Conservation (phyloP, 2,888 invertebrate genomes). For the Caenorhabditis uteleia region DNA sequence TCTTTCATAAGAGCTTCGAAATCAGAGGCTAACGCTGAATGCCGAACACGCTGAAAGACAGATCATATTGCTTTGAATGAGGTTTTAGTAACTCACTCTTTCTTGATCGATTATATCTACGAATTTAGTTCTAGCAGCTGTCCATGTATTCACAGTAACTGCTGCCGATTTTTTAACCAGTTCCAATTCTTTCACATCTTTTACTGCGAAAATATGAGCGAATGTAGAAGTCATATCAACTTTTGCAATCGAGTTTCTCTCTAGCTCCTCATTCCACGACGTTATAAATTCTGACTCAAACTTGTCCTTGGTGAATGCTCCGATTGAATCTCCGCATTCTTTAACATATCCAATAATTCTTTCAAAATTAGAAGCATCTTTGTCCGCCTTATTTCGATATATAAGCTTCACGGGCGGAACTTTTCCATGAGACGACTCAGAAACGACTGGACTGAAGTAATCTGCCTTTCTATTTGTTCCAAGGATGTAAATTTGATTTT, state of each 20-base stretch:
- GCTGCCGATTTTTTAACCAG: conserved; percentile 89
- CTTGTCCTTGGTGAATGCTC: conserved; percentile 90
- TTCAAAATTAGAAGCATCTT: conserved; percentile 83
- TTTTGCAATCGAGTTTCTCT: conserved; percentile 82
- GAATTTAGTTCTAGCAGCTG: conserved; percentile 92
- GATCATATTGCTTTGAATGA: conserved; percentile 50
- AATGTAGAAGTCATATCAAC: conserved; percentile 84
- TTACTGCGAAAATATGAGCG: conserved; percentile 87
- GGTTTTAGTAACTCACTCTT: conserved; percentile 71
- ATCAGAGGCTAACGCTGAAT: conserved; percentile 90
- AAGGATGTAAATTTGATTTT: conserved; percentile 83
- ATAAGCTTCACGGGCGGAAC: conserved; percentile 85
- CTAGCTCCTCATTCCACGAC: conserved; percentile 83
- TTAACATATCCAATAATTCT: conserved; percentile 82
- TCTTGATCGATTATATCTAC: conserved; percentile 98
- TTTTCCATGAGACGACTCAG: conserved; percentile 76
- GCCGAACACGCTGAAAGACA: conserved; percentile 93
- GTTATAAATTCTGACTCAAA: conserved; percentile 92
- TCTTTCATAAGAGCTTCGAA: conserved; percentile 91
- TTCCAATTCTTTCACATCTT: conserved; percentile 89
- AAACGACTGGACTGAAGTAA: conserved; percentile 88
- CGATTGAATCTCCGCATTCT: conserved; percentile 83
- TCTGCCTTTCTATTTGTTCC: conserved; percentile 98
- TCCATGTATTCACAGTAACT: conserved; percentile 92
- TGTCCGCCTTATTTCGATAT: conserved; percentile 86